Evolutionary conservation across 2,888 invertebrate species (phyloP).

Genomic region (Pemphredon lugubris): DNA sequence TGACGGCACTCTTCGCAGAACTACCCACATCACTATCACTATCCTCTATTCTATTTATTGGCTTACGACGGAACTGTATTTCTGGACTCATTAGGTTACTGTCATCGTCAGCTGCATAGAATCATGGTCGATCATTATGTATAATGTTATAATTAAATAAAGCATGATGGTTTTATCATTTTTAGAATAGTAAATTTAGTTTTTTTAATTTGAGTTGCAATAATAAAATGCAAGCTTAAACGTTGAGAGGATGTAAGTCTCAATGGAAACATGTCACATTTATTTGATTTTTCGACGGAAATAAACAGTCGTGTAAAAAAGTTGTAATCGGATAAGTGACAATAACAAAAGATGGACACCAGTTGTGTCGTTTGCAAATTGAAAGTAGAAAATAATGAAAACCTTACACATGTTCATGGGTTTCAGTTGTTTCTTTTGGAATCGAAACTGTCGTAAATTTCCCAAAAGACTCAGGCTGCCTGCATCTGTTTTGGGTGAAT

Average conservation of each 20-base stretch:
- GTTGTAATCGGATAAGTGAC: conserved; percentile 1
- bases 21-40: conserved; percentile 75
- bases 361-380: conserved; percentile 30
- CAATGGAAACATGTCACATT: no score
- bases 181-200: no score
- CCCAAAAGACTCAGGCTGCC: conserved; percentile 84
- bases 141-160: not conserved
- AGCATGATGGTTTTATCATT: not conserved
- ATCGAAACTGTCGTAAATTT: conserved; percentile 86
- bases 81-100: conserved; percentile 72
- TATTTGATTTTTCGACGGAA: no score
- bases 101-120: conserved; percentile 78
- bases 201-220: no score
- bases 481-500: conserved; percentile 76
- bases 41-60: conserved; percentile 76
- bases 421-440: conserved; percentile 84
- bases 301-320: conserved; percentile 12
- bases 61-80: conserved; percentile 69
- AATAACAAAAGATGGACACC: conserved; percentile 35
- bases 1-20: conserved; percentile 56
- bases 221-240: no score
- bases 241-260: no score
- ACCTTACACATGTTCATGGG: conserved; percentile 74
- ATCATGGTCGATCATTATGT: no score
- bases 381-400: conserved; percentile 15